Base-by-base conservation (phyloP, 2,888 invertebrate genomes). In the Acanthopleura granulata region DNA sequence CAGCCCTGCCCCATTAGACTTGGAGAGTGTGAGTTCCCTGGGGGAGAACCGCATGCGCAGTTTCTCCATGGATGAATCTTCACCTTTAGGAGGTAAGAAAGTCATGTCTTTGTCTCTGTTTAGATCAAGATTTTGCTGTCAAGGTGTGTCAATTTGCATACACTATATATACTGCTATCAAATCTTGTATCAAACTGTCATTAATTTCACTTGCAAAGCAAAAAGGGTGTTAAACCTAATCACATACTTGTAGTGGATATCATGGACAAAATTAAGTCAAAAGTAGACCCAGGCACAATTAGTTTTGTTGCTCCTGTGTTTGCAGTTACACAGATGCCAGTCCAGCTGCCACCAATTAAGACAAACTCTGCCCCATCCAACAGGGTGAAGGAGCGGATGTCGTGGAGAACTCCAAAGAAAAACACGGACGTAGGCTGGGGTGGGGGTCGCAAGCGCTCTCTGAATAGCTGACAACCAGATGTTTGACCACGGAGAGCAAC, bases 401-500 rank as follows among this genome's bases (percentile, higher is more conserved):
- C 88, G 15, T 86, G 83, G 80, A 77, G 88, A 16, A 82, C 81
- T 40, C 78, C 80, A 18, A 82, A 82, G 49, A 80, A 80, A 22
- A 81, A 84, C 49, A 81, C 74, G 70, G 82, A 83, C 71, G 80
- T 82, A 0, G 88, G 88, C 0, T 88, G 88, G 88, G 88, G 88
- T 40, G 85, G 86, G 11, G 88, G 88, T 0, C 82, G 83, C 74
- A 87, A 86, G 73, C 73, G 85, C 49, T 62, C 30, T 62, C 40
- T 40, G 22, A 29, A n/a, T 9, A 22, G 66, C 18, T 25, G 66
- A 22, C 12, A 66, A 22, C 57, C 50, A 50, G 72, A 27, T 29
- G 6, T n/a, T 4, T 12, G 3, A n/a, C 9, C 57, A 30, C 72
- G 50, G 16, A 50, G 49, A 12, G 62, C 25, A 62, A 12, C 62